Conservation (phyloP, 92 coral and sea anemone species). For the Scolanthus callimorphus region DNA sequence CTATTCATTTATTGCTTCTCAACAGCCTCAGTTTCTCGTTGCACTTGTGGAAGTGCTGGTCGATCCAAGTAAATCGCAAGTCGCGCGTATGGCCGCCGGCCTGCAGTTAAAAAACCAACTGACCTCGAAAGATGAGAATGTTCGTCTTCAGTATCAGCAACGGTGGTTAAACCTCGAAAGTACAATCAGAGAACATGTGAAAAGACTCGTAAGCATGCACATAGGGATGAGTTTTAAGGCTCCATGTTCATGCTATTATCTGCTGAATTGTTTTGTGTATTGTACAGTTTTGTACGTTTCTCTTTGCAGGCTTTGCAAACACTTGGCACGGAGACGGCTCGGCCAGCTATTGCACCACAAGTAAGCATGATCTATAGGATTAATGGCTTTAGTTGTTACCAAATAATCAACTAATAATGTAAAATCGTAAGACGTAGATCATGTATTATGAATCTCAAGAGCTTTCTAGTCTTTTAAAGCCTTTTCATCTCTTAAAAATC, state of each 20-base stretch:
- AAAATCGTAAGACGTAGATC: too few species aligned
- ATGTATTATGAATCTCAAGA: too few species aligned
- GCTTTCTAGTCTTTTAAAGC: too few species aligned
- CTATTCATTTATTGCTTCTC: too few species aligned
- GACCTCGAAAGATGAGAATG: constrained; percentile 82
- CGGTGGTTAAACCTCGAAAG: constrained; percentile 79
- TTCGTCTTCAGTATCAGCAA: constrained; percentile 75
- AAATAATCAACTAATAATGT: too few species aligned
- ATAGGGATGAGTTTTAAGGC: too few species aligned
- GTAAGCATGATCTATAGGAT: constrained; percentile 25
- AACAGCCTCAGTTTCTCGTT: constrained; percentile 85
- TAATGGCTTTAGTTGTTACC: too few species aligned
- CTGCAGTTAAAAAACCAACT: constrained; percentile 90
- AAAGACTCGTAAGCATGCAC: constrained; percentile 52
- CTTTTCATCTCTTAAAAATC: too few species aligned
- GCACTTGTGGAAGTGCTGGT: constrained; percentile 74
- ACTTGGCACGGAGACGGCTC: constrained; percentile 85
- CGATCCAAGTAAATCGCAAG: constrained; percentile 76
- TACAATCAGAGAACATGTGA: constrained; percentile 50
- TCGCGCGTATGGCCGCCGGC: constrained; percentile 99
- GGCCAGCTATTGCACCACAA: constrained; percentile 97
- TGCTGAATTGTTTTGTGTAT: too few species aligned
- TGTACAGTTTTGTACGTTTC: too few species aligned
- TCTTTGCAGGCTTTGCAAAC: constrained; percentile 59
- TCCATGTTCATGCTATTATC: too few species aligned